Base-by-base conservation (phyloP, 2,888 invertebrate species). In the Ophion ventricosus region DNA sequence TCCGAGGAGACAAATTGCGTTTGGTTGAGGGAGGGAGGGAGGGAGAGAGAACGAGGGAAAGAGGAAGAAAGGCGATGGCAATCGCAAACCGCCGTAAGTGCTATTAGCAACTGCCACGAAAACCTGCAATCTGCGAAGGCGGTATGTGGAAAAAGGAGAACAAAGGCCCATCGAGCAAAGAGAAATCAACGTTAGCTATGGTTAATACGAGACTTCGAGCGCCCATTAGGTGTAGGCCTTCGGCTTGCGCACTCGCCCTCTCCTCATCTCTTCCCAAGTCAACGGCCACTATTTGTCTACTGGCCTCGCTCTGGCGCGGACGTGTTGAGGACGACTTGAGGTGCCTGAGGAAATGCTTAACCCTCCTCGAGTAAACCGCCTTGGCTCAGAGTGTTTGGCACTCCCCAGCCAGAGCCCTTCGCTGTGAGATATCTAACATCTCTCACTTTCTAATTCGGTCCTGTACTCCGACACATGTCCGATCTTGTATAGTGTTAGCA, bases 91-190 rank as follows among this genome's bases (percentile, higher is more conserved):
- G 85, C 87, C 85, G 84, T 84, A 83, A 85, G 83, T 88, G 87
- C 89, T 91, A 91, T 91, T 92, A 92, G 91, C 91, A 90, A 90
- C 89, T 87, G 76, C 89, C 89, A 89, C 88, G 88, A 90, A 90
- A 91, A 90, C 88, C 89, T 88, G 89, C 89, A 90, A 91, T 92
- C 90, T 89, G 87, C 88, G 89, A 86, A 88, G 86, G 87, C 20
- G 66, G 74, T 49, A 17, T 29, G 57, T 59, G 73, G 49, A 29
- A 63, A 66, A 57, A 54, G 67, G 43, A 63, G 78, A 25, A 56
- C 29, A 17, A 43, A 61, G 73, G 78, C 43, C 63, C 69, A 26
- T 64, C 20, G 77, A 72, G 74, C 66, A 67, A 88, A 88, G 91
- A 91, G 89, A 92, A 92, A 92, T 92, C 89, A 90, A 49, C 81